Conservation (phyloP, 1,140 invertebrate species). For the Eriosoma lanigerum region DNA sequence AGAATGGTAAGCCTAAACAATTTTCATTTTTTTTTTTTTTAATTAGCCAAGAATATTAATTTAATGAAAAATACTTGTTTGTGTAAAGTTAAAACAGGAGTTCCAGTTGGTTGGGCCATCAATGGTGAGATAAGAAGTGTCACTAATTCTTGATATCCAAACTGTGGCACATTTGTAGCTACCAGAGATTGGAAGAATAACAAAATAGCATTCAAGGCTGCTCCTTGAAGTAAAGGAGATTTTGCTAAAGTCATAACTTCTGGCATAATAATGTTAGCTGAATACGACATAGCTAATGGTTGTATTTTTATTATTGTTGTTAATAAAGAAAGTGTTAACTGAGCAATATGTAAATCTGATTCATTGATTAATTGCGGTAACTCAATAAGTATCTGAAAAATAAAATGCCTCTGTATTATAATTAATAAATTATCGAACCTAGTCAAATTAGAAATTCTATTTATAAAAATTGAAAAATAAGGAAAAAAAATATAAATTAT, state of each 20-base stretch:
- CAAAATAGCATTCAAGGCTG: constrained; percentile 38
- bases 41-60: background rate
- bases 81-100: constrained; percentile 53
- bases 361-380: constrained; percentile 88
- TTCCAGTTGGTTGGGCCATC: constrained; percentile 49
- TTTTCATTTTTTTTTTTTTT: background rate
- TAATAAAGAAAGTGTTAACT: constrained; percentile 78
- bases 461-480: too few species aligned
- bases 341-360: constrained; percentile 92
- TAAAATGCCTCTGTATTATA: constrained; percentile 20
- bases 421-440: too few species aligned
- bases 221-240: constrained; percentile 83
- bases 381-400: constrained; percentile 70
- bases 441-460: too few species aligned
- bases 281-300: constrained; percentile 68
- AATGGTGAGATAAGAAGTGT: constrained; percentile 71
- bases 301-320: constrained; percentile 74
- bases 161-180: constrained; percentile 73
- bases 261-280: constrained; percentile 72
- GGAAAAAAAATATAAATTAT: too few species aligned
- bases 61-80: constrained; percentile 54
- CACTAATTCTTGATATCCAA: constrained; percentile 79
- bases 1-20: constrained; percentile 78
- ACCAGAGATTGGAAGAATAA: constrained; percentile 89
- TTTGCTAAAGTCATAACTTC: constrained; percentile 84